Conservation (phyloP, 2,888 invertebrate genomes). For the Rambutsinella grinnellia region DNA sequence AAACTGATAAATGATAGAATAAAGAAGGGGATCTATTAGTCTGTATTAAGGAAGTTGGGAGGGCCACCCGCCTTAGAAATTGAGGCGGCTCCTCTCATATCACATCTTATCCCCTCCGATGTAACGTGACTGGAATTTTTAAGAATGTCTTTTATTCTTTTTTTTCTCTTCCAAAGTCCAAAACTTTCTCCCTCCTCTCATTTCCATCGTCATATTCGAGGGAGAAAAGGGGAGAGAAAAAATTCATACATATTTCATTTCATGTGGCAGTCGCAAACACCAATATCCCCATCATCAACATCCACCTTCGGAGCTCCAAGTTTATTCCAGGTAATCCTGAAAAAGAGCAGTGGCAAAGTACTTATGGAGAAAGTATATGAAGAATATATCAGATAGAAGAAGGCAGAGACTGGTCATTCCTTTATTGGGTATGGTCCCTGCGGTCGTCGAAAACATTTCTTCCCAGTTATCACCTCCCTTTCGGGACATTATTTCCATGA, state of each 20-base stretch:
- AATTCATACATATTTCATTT: slow-evolving; percentile 50
- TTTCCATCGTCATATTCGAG: slow-evolving; percentile 23
- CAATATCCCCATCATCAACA: not conserved
- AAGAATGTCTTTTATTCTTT: not conserved
- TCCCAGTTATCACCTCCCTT: slow-evolving; percentile 28
- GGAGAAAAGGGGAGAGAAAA: slow-evolving; percentile 16
- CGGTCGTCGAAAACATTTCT: not conserved
- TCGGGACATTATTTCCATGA: slow-evolving; percentile 44
- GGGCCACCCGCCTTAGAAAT: too few relatives aligned
- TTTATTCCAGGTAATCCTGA: slow-evolving; percentile 27
- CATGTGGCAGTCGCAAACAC: slow-evolving; percentile 8
- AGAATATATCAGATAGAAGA: too few relatives aligned
- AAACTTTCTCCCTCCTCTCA: not conserved
- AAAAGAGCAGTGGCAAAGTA: not conserved
- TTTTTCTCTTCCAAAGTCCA: not conserved
- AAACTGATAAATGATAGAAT: not conserved
- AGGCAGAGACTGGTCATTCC: not conserved
- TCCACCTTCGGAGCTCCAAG: not conserved
- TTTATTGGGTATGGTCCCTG: not conserved
- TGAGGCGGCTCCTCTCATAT: slow-evolving; percentile 2
- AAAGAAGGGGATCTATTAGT: slow-evolving; percentile 5
- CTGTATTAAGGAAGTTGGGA: slow-evolving; percentile 1
- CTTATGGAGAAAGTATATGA: not conserved
- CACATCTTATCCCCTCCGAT: slow-evolving; percentile 35
- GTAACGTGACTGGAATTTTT: slow-evolving; percentile 40